These are phyloP conservation scores for Orycteropus afer DNA, from an alignment of 2,113 vertebrate genomes.

Conservation along the genomic window DNA sequence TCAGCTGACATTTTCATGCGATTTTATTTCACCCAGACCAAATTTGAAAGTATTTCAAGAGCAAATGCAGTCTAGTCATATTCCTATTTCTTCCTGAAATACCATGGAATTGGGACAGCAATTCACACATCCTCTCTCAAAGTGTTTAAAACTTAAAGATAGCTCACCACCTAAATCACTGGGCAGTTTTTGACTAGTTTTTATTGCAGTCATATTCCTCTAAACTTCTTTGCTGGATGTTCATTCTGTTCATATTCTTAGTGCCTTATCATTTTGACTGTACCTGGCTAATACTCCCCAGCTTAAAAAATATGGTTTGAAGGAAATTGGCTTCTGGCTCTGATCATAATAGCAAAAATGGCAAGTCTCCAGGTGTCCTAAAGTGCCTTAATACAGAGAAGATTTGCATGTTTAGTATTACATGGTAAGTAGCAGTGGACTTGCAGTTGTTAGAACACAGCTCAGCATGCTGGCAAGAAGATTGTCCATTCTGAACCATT, in stretches of 20 bases:
- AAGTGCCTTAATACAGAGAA: constrained; percentile 43
- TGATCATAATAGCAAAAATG: constrained; percentile 75
- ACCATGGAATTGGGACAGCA: constrained; percentile 17
- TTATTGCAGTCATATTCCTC: constrained; percentile 61
- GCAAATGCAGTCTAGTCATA: constrained; percentile 57
- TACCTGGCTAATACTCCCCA: constrained; percentile 55
- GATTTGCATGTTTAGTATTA: constrained; percentile 68
- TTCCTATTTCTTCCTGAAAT: constrained; percentile 26
- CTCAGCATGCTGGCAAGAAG: neutral
- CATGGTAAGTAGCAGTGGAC: constrained; percentile 30
- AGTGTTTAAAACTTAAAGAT: constrained; percentile 60
- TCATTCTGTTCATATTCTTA: constrained; percentile 71
- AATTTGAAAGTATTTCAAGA: constrained; percentile 70
- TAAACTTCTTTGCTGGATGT: constrained; percentile 60
- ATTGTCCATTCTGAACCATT: neutral
- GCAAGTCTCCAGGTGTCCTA: constrained; percentile 68
- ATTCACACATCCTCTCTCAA: constrained; percentile 42
- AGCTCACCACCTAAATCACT: constrained; percentile 70
- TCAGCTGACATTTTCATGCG: constrained; percentile 71
- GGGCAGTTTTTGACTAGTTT: constrained; percentile 58
- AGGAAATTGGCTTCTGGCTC: constrained; percentile 73
- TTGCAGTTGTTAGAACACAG: neutral
- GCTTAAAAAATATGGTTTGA: constrained; percentile 73
- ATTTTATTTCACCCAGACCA: constrained; percentile 58
- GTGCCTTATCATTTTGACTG: constrained; percentile 72